A percentile compares a stretch with the other conserved stretches of the same genome.
phyloP scores from a whole-genome alignment of 2,797 vertebrate species.

The Tokudaia muenninki region DNA sequence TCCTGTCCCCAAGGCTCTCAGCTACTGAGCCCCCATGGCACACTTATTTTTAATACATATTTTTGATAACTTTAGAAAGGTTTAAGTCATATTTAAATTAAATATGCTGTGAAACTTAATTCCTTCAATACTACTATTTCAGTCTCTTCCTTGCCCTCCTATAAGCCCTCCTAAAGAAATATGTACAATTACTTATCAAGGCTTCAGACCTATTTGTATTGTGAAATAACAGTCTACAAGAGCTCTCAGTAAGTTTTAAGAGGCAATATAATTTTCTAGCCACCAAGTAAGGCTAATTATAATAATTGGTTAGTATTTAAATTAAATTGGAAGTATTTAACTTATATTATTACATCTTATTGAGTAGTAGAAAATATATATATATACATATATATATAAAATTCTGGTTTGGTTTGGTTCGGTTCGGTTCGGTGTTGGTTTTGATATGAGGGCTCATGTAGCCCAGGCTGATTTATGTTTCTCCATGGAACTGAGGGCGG shows the following conservation, averaged over 20 bases:
- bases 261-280: background rate
- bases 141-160: background rate
- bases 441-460: background rate
- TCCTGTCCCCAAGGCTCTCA: background rate
- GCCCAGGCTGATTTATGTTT: background rate
- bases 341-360: conserved; percentile 28
- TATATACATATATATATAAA: background rate
- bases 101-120: background rate
- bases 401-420: background rate
- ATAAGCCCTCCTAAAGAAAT: conserved; percentile 17
- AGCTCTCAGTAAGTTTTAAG: conserved; percentile 10
- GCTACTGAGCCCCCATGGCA: too few relatives aligned
- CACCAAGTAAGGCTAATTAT: background rate
- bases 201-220: conserved; percentile 46
- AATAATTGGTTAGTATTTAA: conserved; percentile 25
- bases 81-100: conserved; percentile 50
- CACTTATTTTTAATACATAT: background rate
- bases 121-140: conserved; percentile 30
- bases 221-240: conserved; percentile 38
- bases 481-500: background rate
- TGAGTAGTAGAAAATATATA: background rate
- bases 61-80: conserved; percentile 35
- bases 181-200: background rate
- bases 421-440: background rate
- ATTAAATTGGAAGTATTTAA: conserved; percentile 22